Base-by-base conservation (phyloP, 37 sponge, comb jelly and placozoan species). In the Chondrosia reniformis region DNA sequence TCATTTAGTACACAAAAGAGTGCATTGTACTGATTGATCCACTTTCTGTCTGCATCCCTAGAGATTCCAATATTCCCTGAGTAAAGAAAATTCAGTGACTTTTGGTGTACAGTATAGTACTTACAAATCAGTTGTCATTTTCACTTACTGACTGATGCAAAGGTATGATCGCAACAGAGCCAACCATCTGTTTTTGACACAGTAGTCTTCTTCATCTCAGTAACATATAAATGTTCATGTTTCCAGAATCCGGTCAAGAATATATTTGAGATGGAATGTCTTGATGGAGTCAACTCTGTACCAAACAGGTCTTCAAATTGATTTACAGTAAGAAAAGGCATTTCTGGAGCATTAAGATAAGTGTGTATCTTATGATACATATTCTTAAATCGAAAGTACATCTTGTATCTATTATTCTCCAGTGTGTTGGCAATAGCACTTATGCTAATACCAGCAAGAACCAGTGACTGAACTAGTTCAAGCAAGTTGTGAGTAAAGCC, bases 1-100 rank as follows among this genome's bases (percentile, higher is more conserved):
- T 39, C 21, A 42, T 84, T 77, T 10, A 84, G 30, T 0, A 84
- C 71, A 54, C 77, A 84, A 39, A 84, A 76, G 17, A 77, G 46
- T 4, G 66, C 69, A 77, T 19, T 65, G 37, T 84, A 84, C 78
- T 84, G 84, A 24, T 33, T 69, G 1, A 77, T 39, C 84, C 84
- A 84, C 22, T 56, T 52, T 39, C 33, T 57, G 77, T 84, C 84
- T 3, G 7, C 32, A 0, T 6, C 21, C 21, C 84, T 42, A 0
- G 34, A 21, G 1, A 69, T 49, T 19, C 84, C 84, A 56, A 84
- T 69, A n/a, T 84, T 84, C 2, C 27, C 46, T 66, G n/a, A n/a
- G n/a, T n/a, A n/a, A n/a, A n/a, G n/a, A n/a, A n/a, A n/a, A n/a
- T n/a, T n/a, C n/a, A n/a, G n/a, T n/a, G n/a, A n/a, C n/a, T n/a